Base-by-base conservation (phyloP, 2,888 invertebrate genomes). In the Helobdella robusta region DNA sequence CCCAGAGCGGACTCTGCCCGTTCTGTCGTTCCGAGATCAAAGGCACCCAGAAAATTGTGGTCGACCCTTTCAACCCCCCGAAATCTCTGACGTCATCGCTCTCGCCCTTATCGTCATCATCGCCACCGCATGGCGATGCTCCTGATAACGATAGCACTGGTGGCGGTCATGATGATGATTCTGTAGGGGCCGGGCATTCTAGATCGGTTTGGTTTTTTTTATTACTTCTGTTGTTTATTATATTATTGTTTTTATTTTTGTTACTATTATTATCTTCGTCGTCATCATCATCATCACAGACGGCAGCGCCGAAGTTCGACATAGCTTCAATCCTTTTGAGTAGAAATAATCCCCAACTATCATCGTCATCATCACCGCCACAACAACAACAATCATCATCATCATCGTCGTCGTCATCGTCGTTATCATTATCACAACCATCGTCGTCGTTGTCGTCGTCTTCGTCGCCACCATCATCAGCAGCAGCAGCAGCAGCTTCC, bases 1-100 rank as follows among this genome's bases (percentile, higher is more conserved):
- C 78, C 60, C 75, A 75, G 28, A 78, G 78, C 67, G 79, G 78
- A 20, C 75, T 77, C 15, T 99, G 98, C 83, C 98, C 98, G 20
- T 99, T 97, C 82, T 99, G 98, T 79, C 85, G 98, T 71, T 94
- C 95, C 64, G 98, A 98, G 82, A 99, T 99, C 78, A 98, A 98
- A 81, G 98, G 97, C 32, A 98, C 97, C 0, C 97, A 97, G 78
- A 91, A 91, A 77, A 92, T 98, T 23, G 91, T 97, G 1, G 95
- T 98, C 6, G 97, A 98, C 78, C 94, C 95, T 0, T 98, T 95
- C 74, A 79, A 80, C 68, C 80, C 81, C 3, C 28, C 34, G 18
- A 44, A 34, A 25, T 61, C 59, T 15, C 34, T 59, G 18, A 61
- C 65, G 35, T 59, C 59, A 2, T 46, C 40, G 2, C 2, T 23